Evolutionary conservation across 2,888 invertebrate species (phyloP).

Genomic region (Sinotaia quadrata): DNA sequence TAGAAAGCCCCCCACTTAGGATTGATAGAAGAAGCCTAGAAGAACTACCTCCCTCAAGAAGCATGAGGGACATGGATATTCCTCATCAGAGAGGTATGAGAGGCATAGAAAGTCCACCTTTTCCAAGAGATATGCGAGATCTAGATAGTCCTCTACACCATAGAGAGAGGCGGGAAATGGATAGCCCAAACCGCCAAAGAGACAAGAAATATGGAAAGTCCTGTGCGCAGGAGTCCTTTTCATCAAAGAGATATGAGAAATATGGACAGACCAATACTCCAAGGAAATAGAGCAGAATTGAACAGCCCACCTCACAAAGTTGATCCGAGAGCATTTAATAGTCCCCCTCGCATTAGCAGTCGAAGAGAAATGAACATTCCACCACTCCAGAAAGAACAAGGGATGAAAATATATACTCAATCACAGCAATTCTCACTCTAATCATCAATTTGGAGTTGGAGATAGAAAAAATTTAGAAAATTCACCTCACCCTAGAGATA

Average conservation of each 20-base stretch:
- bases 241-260: too few relatives aligned
- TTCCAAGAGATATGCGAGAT: background rate
- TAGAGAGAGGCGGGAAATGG: slow-evolving; percentile 5
- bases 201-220: too few relatives aligned
- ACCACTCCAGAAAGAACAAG: too few relatives aligned
- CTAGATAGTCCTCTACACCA: background rate
- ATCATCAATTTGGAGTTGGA: too few relatives aligned
- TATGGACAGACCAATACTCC: slow-evolving; percentile 8
- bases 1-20: background rate
- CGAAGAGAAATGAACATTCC: background rate
- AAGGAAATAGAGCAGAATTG: background rate
- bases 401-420: too few relatives aligned
- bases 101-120: background rate
- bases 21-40: too few relatives aligned
- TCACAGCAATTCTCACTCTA: too few relatives aligned
- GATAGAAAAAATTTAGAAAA: too few relatives aligned
- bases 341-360: slow-evolving; percentile 1
- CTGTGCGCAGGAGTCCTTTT: too few relatives aligned
- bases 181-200: slow-evolving; percentile 1
- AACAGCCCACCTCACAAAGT: slow-evolving; percentile 2
- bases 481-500: too few relatives aligned
- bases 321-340: background rate
- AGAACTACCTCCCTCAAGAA: too few relatives aligned
- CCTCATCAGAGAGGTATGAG: background rate
- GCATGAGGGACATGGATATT: background rate